These are phyloP conservation scores for Mythimna lalbum DNA, from an alignment of 2,888 invertebrate species.

Conservation along the genomic window DNA sequence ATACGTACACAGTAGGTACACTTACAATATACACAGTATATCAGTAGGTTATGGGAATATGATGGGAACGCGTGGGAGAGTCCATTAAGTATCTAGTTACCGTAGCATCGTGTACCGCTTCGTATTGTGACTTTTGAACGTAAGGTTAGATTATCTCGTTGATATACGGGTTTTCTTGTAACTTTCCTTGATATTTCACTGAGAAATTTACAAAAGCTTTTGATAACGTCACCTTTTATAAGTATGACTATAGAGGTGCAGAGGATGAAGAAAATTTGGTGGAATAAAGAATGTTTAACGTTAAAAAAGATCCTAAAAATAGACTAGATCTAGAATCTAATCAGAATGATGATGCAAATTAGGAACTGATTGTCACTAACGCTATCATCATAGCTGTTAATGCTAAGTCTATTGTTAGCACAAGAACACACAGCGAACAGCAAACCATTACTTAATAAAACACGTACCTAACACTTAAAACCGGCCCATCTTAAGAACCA, in stretches of 20 bases:
- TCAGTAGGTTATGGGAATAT: conserved; percentile 64
- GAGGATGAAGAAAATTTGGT: neutral
- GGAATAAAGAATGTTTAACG: neutral
- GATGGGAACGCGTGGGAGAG: conserved; percentile 60
- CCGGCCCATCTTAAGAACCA: conserved; percentile 9
- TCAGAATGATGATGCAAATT: too few species aligned
- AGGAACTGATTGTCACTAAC: too few species aligned
- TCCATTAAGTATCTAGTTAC: conserved; percentile 52
- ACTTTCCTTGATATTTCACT: conserved; percentile 3
- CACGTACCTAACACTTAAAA: conserved; percentile 21
- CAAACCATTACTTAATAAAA: conserved; percentile 6
- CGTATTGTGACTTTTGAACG: conserved; percentile 32
- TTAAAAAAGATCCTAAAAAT: neutral
- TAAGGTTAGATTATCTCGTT: conserved; percentile 24
- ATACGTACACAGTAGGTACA: too few species aligned
- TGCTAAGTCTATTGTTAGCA: neutral
- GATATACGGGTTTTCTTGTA: conserved; percentile 9
- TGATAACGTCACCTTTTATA: neutral
- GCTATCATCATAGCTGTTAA: too few species aligned
- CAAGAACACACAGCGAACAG: conserved; percentile 7
- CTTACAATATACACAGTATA: conserved; percentile 38
- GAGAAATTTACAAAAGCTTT: neutral
- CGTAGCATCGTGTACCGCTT: conserved; percentile 49
- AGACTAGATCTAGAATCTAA: neutral
- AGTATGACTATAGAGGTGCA: neutral